Evolutionary conservation across 2,888 invertebrate genomes (phyloP), one percentile per base, ranked within the genome.

Genomic region (Cryptus viduatorius): DNA sequence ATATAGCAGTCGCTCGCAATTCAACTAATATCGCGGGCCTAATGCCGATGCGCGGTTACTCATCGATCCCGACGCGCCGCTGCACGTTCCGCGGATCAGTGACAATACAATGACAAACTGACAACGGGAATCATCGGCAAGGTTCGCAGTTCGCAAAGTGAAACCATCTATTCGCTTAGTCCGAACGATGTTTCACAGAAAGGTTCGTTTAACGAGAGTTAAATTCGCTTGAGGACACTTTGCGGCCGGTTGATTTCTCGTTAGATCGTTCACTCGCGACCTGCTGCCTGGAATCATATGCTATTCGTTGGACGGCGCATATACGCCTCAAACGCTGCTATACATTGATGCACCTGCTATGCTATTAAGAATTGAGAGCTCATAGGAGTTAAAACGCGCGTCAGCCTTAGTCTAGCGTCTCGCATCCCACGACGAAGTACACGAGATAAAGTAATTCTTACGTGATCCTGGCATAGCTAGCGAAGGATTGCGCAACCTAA

Each of bases 361-460:
- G 56, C 19, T 56, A 56, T 56, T 56, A 56, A 24, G 19, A 56
- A 56, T 56, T 56, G 12, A 56, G 56, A 19, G 56, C 56, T 19
- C 10, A 16, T 8, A 8, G 53, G 53, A 16, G 53, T 16, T 16
- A 53, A 8, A 53, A 37, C 37, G 53, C 53, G 19, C 19, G 56
- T 50, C 31, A 69, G 37, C 37, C 37, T 37, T 37, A 37, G 37
- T 37, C 37, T 37, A 8, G 37, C 1, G 37, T 37, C 5, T 37
- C 24, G 68, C 76, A 56, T 84, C 65, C 48, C 65, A 78, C 68
- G 64, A 84, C 42, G 61, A 59, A 24, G 46, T 46, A 48, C 42
- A 46, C 68, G 80, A 68, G 72, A 65, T 79, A 79, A 64, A 65
- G 78, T 84, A 16, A 84, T 81, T 84, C 77, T 84, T 84, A 84